Evolutionary conservation across 2,888 invertebrate genomes (phyloP).

Genomic region (Diplolepis rosae): DNA sequence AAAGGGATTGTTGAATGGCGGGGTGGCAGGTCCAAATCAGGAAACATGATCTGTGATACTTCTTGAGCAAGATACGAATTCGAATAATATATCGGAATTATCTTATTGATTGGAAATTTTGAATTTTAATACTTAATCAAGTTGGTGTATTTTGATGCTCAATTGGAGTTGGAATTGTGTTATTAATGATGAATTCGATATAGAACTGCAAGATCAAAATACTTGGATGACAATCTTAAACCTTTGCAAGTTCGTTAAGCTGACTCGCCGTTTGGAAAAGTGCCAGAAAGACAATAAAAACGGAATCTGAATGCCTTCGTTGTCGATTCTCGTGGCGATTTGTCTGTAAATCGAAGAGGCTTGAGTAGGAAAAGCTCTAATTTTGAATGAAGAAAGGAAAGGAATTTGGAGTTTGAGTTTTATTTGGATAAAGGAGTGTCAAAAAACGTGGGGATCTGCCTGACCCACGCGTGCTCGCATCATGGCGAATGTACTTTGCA

Average conservation of each 20-base stretch:
- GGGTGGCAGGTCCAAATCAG: too few relatives aligned
- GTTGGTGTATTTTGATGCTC: too few relatives aligned
- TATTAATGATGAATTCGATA: too few relatives aligned
- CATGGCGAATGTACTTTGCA: slow-evolving; percentile 24
- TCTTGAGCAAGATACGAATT: too few relatives aligned
- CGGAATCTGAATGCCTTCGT: background rate
- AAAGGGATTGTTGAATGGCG: too few relatives aligned
- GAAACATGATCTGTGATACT: too few relatives aligned
- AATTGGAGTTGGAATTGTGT: too few relatives aligned
- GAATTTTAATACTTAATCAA: too few relatives aligned
- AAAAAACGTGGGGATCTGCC: slow-evolving; percentile 22
- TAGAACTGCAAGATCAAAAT: background rate
- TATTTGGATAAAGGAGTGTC: background rate
- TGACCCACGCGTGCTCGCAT: slow-evolving; percentile 28
- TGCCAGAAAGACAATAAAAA: background rate
- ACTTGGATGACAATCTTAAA: background rate
- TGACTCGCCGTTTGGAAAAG: background rate
- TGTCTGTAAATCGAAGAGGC: background rate
- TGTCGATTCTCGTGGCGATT: background rate
- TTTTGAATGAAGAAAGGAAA: background rate
- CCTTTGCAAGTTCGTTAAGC: background rate
- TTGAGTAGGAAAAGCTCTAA: background rate
- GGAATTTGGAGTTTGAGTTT: background rate
- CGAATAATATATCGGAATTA: too few relatives aligned
- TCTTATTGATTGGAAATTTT: too few relatives aligned